Evolutionary conservation across 2,888 invertebrate species (phyloP).

Genomic region (Odiellus spinosus): DNA sequence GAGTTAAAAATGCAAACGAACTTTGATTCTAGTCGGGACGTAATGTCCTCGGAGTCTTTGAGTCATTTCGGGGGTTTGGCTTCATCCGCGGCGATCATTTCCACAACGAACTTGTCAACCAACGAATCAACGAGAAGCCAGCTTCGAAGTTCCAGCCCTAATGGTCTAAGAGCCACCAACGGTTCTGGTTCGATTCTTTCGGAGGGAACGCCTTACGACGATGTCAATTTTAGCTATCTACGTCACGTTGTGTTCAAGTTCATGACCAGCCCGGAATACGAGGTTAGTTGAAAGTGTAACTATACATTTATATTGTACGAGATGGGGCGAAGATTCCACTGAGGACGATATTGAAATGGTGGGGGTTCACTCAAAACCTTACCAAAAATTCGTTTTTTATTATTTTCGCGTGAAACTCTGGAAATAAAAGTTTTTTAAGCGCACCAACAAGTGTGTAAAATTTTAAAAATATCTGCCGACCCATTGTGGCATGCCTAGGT

Average conservation of each 20-base stretch:
- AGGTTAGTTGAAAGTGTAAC: slow-evolving; percentile 35
- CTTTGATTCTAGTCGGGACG: not conserved
- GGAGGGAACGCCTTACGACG: slow-evolving; percentile 24
- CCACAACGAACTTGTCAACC: not conserved
- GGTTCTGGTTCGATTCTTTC: not conserved
- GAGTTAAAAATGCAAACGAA: slow-evolving; percentile 44
- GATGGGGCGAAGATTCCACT: no score
- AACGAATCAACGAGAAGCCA: not conserved
- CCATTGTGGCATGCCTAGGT: no score
- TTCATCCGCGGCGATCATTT: not conserved
- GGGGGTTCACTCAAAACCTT: no score
- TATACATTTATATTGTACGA: no score
- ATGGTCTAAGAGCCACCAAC: not conserved
- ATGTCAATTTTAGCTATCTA: slow-evolving; percentile 67
- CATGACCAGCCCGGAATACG: slow-evolving; percentile 65
- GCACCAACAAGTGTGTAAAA: no score
- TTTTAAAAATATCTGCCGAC: no score
- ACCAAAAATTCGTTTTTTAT: no score
- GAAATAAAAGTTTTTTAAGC: no score
- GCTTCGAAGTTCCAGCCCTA: not conserved
- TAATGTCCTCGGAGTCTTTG: not conserved
- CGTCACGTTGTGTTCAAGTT: slow-evolving; percentile 88
- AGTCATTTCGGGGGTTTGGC: no score
- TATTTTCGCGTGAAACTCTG: no score
- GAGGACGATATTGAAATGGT: no score